Evolutionary conservation across 2,888 invertebrate genomes (phyloP), one percentile per base, ranked within the genome.

Genomic region (Sarcophaga subvicina): DNA sequence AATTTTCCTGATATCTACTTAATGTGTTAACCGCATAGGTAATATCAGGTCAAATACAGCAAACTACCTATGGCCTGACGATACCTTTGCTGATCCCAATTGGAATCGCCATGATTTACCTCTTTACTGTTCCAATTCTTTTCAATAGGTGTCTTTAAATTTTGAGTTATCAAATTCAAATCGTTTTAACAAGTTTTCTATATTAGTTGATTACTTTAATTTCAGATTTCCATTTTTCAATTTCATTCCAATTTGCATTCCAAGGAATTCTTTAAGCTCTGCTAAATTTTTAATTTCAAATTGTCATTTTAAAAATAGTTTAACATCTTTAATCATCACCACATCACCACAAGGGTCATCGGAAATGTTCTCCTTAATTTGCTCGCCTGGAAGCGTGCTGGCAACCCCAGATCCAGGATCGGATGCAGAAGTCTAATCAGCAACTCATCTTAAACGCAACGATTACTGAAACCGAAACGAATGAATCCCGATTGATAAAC

Each of bases 1-100:
- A n/a, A n/a, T n/a, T n/a, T n/a, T n/a, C n/a, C n/a, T n/a, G n/a
- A n/a, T n/a, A n/a, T n/a, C n/a, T n/a, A n/a, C n/a, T n/a, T n/a
- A n/a, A n/a, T n/a, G n/a, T n/a, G n/a, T n/a, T n/a, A n/a, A n/a
- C n/a, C n/a, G n/a, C 25, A 2, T n/a, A n/a, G 25, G 45, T 66
- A 14, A 82, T 67, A 37, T 82, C 75, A 6, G 75, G 80, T 76
- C 76, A 76, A 22, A n/a, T 82, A 82, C 20, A 76, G 69, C 12
- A 86, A 22, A 22, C 80, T 25, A 11, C 80, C 80, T 66, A 80
- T 66, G 2, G 80, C 64, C 10, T 80, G 45, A 4, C 72, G 66
- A 66, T 80, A 80, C 25, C 22, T 72, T 37, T 45, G 64, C 64
- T 80, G 37, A 45, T 45, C 37, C 64, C 64, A 80, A 45, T 63